A percentile compares a stretch with the other conserved stretches of the same genome.
These are phyloP conservation scores for Paratilapia polleni DNA, from an alignment of 2,113 vertebrate species.

Conservation along the genomic window DNA sequence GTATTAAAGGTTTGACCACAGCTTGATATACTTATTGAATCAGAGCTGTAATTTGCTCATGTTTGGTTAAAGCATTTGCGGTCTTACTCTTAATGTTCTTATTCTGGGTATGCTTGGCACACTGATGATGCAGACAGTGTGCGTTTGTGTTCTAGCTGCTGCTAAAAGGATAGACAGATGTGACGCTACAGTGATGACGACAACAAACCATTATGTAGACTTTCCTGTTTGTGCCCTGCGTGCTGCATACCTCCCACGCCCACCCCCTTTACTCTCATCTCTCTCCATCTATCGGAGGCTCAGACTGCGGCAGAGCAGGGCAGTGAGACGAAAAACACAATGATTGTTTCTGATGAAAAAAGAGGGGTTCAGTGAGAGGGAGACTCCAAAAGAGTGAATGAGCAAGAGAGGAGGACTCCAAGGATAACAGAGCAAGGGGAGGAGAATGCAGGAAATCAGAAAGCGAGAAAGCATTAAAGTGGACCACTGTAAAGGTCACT, in stretches of 20 bases:
- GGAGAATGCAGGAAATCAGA: conserved; percentile 5
- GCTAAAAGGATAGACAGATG: conserved; percentile 61
- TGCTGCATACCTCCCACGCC: conserved; percentile 30
- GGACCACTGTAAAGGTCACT: conserved; percentile 63
- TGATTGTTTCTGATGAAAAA: conserved; percentile 81
- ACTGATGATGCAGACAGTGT: conserved; percentile 17
- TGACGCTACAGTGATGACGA: conserved; percentile 51
- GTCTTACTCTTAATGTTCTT: not conserved
- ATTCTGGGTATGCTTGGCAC: not conserved
- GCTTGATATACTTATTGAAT: not conserved
- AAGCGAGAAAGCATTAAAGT: conserved; percentile 24
- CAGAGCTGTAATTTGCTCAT: conserved; percentile 4
- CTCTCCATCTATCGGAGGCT: conserved; percentile 49
- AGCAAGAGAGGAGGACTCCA: conserved; percentile 16
- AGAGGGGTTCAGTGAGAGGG: conserved; percentile 53
- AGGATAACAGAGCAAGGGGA: conserved; percentile 27
- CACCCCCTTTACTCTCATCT: conserved; percentile 32
- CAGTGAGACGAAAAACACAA: conserved; percentile 80
- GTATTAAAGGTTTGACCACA: conserved; percentile 12
- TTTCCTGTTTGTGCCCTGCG: conserved; percentile 43
- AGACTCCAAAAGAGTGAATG: conserved; percentile 14
- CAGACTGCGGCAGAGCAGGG: conserved; percentile 76
- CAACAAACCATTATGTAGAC: conserved; percentile 57
- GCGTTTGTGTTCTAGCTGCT: conserved; percentile 2
- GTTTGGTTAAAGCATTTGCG: not conserved